phyloP scores from a whole-genome alignment of 2,113 vertebrate species.

The Dissostichus mawsoni region DNA sequence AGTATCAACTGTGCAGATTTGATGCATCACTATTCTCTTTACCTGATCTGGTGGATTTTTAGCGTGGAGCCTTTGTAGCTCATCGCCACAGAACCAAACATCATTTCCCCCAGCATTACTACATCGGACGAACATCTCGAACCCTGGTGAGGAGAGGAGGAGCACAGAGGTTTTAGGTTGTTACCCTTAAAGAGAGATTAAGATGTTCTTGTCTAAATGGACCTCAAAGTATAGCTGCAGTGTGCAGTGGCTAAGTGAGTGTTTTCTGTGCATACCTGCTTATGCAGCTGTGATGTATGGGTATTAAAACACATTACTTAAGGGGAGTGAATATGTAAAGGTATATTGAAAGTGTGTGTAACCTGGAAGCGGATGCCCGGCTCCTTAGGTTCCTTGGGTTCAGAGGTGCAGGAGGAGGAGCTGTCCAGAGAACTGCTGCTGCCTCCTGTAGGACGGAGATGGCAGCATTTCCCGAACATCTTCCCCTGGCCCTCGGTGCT shows the following conservation, averaged over 20 bases:
- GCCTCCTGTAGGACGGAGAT: conserved; percentile 92
- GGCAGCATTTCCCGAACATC: conserved; percentile 95
- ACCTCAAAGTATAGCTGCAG: background rate
- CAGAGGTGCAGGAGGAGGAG: conserved; percentile 91
- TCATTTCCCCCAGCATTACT: conserved; percentile 99
- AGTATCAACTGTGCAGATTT: background rate
- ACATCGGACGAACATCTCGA: conserved; percentile 94
- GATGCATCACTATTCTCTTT: conserved; percentile 37
- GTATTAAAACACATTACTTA: background rate
- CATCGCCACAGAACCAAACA: conserved; percentile 99
- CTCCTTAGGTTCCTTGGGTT: conserved; percentile 87
- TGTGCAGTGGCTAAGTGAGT: background rate
- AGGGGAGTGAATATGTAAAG: background rate
- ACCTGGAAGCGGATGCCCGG: conserved; percentile 94
- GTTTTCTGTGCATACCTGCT: background rate
- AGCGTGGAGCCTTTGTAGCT: conserved; percentile 98
- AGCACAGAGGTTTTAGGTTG: background rate
- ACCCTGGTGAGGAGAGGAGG: conserved; percentile 76
- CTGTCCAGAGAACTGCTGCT: conserved; percentile 97
- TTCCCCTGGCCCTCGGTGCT: conserved; percentile 91
- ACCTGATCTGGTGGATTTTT: conserved; percentile 99
- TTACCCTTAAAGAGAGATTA: background rate
- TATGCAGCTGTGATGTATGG: background rate
- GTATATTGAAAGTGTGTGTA: conserved; percentile 7
- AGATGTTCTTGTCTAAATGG: background rate